These are phyloP conservation scores for Oreochromis aureus DNA, from an alignment of 2,113 vertebrate species.

Conservation along the genomic window DNA sequence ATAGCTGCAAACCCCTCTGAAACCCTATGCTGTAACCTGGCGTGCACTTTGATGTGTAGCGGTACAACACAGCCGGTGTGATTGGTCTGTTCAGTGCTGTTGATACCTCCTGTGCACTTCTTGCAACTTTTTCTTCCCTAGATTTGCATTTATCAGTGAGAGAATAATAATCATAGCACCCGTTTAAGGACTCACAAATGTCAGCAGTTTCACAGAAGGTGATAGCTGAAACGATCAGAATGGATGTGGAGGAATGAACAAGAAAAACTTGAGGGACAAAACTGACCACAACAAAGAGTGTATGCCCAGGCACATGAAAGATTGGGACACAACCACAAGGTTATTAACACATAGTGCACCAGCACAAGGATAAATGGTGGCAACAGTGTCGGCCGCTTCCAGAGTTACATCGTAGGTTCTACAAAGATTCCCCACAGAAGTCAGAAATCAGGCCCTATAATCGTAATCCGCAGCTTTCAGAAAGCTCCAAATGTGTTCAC, in stretches of 20 bases:
- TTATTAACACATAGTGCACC: not conserved
- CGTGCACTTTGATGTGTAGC: not conserved
- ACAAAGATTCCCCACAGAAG: not conserved
- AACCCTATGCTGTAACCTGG: not conserved
- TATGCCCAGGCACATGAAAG: accelerated
- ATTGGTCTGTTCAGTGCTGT: not conserved
- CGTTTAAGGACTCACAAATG: not conserved
- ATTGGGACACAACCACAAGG: not conserved
- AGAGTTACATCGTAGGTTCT: accelerated
- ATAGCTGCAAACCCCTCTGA: not conserved
- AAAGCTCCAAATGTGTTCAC: not conserved
- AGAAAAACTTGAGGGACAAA: not conserved
- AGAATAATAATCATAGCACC: not conserved
- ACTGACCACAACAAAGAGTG: not conserved
- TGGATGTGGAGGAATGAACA: not conserved
- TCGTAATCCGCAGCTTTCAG: accelerated
- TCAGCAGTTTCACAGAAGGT: not conserved
- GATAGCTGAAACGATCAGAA: accelerated
- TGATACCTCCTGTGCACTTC: not conserved
- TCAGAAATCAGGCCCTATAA: not conserved
- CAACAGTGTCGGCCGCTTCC: not conserved
- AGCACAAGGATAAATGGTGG: not conserved
- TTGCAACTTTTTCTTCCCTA: accelerated
- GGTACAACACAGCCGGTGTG: not conserved
- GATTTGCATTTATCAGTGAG: not conserved